phyloP scores from a whole-genome alignment of 2,888 invertebrate genomes.

The Ariolimax columbianus region DNA sequence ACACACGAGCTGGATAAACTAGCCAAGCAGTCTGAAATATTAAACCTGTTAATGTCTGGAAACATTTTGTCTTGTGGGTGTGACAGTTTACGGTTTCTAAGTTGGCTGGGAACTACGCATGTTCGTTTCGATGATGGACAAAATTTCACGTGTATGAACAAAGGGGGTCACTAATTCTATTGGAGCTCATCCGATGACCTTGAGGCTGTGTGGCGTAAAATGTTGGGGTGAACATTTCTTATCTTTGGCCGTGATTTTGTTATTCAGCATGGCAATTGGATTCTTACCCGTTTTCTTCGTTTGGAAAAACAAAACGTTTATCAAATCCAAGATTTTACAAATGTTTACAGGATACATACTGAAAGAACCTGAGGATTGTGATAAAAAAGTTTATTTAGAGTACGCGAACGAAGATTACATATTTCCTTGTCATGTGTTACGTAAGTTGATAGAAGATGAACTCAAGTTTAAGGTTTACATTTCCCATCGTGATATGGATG shows the following conservation, averaged over 20 bases:
- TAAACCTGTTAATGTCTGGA: slow-evolving; percentile 18
- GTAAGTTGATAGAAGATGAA: slow-evolving; percentile 12
- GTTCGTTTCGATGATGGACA: slow-evolving; percentile 1
- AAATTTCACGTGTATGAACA: slow-evolving; percentile 34
- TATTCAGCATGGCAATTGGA: slow-evolving; percentile 1
- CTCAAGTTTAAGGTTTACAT: neutral
- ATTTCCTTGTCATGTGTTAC: slow-evolving; percentile 26
- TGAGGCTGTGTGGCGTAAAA: slow-evolving; percentile 2
- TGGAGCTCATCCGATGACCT: neutral
- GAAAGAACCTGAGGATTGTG: neutral
- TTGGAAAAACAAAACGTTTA: slow-evolving; percentile 26
- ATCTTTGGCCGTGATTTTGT: neutral
- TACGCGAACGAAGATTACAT: slow-evolving; percentile 24
- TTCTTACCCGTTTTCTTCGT: neutral
- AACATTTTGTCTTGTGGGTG: slow-evolving; percentile 42
- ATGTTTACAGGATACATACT: slow-evolving; percentile 6
- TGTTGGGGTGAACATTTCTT: slow-evolving; percentile 23
- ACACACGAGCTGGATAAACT: slow-evolving; percentile 19
- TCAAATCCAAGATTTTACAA: neutral
- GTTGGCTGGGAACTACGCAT: slow-evolving; percentile 26
- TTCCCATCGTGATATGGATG: neutral
- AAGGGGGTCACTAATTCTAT: neutral
- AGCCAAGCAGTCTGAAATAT: neutral
- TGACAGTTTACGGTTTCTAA: slow-evolving; percentile 17
- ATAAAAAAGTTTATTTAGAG: slow-evolving; percentile 25